Evolutionary conservation across 2,888 invertebrate species (phyloP).

Genomic region (Argyresthia goedartella): DNA sequence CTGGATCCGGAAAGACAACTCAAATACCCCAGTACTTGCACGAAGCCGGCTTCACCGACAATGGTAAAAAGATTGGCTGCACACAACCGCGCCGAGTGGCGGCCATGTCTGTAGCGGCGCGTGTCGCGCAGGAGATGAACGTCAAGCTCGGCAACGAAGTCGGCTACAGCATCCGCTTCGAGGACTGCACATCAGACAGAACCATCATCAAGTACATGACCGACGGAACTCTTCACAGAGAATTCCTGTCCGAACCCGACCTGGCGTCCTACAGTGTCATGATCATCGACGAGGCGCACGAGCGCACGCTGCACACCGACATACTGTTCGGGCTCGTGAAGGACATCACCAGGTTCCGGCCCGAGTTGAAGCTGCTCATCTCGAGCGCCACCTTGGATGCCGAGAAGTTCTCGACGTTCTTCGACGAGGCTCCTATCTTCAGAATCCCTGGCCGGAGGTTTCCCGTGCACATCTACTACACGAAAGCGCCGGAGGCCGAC

Average conservation of each 20-base stretch:
- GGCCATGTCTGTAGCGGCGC: conserved; percentile 99
- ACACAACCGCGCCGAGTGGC: conserved; percentile 98
- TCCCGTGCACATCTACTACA: conserved; percentile 99
- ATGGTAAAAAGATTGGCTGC: conserved; percentile 93
- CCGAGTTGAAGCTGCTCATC: conserved; percentile 95
- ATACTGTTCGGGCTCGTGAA: conserved; percentile 97
- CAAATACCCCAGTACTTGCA: conserved; percentile 98
- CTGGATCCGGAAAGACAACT: conserved; percentile 99
- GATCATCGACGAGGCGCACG: conserved; percentile 99
- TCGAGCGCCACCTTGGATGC: conserved; percentile 99
- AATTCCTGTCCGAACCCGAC: conserved; percentile 98
- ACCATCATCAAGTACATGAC: conserved; percentile 99
- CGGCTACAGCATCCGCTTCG: conserved; percentile 94
- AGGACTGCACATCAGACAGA: conserved; percentile 98
- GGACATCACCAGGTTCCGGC: conserved; percentile 93
- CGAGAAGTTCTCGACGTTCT: conserved; percentile 97
- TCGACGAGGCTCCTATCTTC: conserved; percentile 98
- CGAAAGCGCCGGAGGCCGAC: conserved; percentile 99
- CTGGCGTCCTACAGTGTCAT: conserved; percentile 96
- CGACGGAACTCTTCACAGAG: conserved; percentile 96
- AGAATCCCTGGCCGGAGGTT: conserved; percentile 97
- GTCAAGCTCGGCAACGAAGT: conserved; percentile 96
- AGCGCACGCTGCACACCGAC: conserved; percentile 97
- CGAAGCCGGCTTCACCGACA: conserved; percentile 90
- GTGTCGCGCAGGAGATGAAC: conserved; percentile 98